Evolutionary conservation across 2,888 invertebrate genomes (phyloP), one percentile per base, ranked within the genome.

Genomic region (Microctonus aethiopoides): DNA sequence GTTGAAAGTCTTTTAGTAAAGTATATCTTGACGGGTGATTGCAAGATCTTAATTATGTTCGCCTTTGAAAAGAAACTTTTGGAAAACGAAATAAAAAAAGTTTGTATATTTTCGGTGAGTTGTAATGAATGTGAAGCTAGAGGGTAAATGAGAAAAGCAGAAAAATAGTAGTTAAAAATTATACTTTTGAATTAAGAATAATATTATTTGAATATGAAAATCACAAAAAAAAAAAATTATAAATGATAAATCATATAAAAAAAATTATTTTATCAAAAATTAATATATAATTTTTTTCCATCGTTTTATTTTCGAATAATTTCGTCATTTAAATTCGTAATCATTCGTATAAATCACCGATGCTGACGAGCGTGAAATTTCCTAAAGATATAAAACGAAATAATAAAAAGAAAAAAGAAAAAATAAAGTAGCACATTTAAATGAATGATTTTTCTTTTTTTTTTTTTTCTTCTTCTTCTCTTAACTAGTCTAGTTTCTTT

Each of bases 21-120:
- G 62, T n/a, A 62, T 41, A 16, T 63, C 51, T 20, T 11, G 63
- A 10, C 51, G 13, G 29, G 6, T 46, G 63, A 63, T 56, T 24
- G 46, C 46, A 56, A 51, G 52, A 26, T 52, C 51, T 63, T 63
- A 63, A 63, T 63, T 63, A 63, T 51, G 26, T 16, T 10, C 32
- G 46, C 51, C 63, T 63, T 63, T 63, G 63, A 63, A 41, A 63
- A 61, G 46, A 41, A 39, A 39, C 16, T 39, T 7, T 39, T 26
- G 7, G 7, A 39, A 39, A 16, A 46, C 20, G 46, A 20, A 46
- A 46, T 46, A 46, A n/a, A 46, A 46, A 46, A 46, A 46, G 16
- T 16, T 46, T 46, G 16, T 16, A 7, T 46, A 16, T 16, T 16
- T 46, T 46, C 46, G 16, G 20, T 46, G 16, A 46, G 20, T 46